Base-by-base conservation (phyloP, 2,797 vertebrate species). In the Pseudopleuronectes americanus region DNA sequence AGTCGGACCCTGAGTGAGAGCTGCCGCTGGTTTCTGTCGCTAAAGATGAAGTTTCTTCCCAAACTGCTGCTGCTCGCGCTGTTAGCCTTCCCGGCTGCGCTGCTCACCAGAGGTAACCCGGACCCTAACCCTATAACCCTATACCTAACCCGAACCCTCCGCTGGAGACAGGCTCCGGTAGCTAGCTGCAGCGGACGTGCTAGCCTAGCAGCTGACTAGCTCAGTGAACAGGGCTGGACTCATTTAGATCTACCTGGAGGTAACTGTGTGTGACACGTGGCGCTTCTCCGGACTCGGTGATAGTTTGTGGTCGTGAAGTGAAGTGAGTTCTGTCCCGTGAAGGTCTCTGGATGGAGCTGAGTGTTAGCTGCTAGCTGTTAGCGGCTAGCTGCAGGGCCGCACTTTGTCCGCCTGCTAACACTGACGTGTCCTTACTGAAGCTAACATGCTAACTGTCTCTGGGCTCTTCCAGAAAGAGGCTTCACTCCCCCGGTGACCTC, bases 401-500 rank as follows among this genome's bases (percentile, higher is more conserved):
- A 23, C n/a, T 67, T 23, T 14, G 7, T 59, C 26, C 19, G 10
- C 14, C 47, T 21, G 69, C 48, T 90, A 85, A 89, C 23, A 93
- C 91, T 94, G 93, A 94, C 93, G 93, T 94, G 93, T 93, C 92
- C 93, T 92, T 92, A 88, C 79, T 8, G 65, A 12, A 5, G 9
- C 12, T 62, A 53, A 21, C 45, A 0, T 2, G 52, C 47, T 70
- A 52, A 21, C 55, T 54, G 28, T 57, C 58, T 8, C 17, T 17
- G 8, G n/a, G 47, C 47, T 9, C 7, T 41, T 16, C 38, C 38
- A 41, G 10, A 0, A 12, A 13, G 13, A 16, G 14, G 14, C 38
- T 16, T 41, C 28, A 31, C 28, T 31, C 28, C 28, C n/a, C 38
- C 38, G 38, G 14, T 41, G 38, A 41, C 4, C 38, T 16, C 38